A percentile compares a stretch with the other conserved stretches of the same genome.
phyloP scores from a whole-genome alignment of 2,797 vertebrate genomes.

The Spondyliosoma cantharus region DNA sequence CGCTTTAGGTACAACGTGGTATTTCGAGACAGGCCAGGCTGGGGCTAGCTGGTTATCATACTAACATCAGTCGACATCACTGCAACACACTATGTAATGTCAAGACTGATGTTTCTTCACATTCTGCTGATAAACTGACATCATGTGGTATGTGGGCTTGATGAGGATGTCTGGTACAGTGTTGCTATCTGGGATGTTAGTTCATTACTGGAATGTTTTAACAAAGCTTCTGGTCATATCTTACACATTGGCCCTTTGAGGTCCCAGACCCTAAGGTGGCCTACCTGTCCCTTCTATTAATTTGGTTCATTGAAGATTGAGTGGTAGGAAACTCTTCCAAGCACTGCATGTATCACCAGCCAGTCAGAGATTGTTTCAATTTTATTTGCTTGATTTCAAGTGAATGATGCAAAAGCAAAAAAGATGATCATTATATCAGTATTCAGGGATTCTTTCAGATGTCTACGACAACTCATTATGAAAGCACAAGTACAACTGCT shows the following conservation, averaged over 20 bases:
- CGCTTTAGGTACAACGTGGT: too few species aligned
- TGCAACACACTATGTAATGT: too few species aligned
- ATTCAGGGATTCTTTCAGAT: constrained; percentile 1
- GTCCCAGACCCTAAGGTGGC: background rate
- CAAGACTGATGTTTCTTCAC: too few species aligned
- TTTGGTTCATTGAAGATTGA: background rate
- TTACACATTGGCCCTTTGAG: background rate
- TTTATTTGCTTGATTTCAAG: background rate
- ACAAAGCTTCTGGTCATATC: too few species aligned
- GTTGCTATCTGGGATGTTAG: background rate
- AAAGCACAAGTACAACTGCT: background rate
- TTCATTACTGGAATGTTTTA: too few species aligned
- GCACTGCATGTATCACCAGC: background rate
- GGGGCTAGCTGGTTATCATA: too few species aligned
- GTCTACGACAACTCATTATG: background rate
- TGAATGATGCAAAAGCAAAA: background rate
- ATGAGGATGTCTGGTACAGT: too few species aligned
- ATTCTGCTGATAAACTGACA: too few species aligned
- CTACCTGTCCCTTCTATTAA: background rate
- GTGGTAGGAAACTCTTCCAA: background rate
- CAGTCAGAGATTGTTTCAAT: background rate
- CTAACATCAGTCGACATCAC: too few species aligned
- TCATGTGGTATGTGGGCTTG: too few species aligned
- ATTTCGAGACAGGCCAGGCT: too few species aligned
- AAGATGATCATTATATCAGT: constrained; percentile 1